Base-by-base conservation (phyloP, 2,113 vertebrate species). In the Gulo gulo region DNA sequence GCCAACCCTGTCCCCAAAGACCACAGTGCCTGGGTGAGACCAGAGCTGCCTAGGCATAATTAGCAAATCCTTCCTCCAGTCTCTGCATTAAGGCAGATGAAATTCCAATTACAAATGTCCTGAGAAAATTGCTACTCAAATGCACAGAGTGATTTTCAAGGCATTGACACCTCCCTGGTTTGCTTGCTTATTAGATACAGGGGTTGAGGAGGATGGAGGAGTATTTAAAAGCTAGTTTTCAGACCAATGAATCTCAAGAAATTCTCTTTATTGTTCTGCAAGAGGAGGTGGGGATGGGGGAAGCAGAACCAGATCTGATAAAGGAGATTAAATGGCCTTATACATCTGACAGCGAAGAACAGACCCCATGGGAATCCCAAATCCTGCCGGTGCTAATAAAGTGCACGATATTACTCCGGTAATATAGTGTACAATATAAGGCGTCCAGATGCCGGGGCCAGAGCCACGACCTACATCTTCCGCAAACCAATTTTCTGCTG, bases 401-500 rank as follows among this genome's bases (percentile, higher is more conserved):
- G 88, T 76, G 95, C 93, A 78, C 52, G 14, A 85, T 98, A 97
- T 97, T 96, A 96, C 90, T 97, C 97, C 0, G 0, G 94, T 97
- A 98, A 98, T 95, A 97, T 6, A 98, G 98, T 98, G 98, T 92
- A 98, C 97, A 98, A 97, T 97, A 95, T 97, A 79, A 98, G 97
- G 76, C 87, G 87, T 96, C 98, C 97, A 97, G 98, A 98, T 96
- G 98, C 97, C 71, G 80, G 88, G 98, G 96, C 97, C 97, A 84
- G 94, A 98, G 98, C 98, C 97, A 95, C 97, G 97, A 99, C 98
- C 98, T 98, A 98, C 98, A 98, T 98, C 98, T 98, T 98, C 98
- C 87, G 85, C 97, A 99, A 98, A 98, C 97, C 98, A 98, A 98
- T 99, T 98, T 99, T 98, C 98, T 98, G 98, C 98, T 95, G 98